Evolutionary conservation across 2,797 vertebrate species (phyloP).

Genomic region (Chloroceryle amazona): DNA sequence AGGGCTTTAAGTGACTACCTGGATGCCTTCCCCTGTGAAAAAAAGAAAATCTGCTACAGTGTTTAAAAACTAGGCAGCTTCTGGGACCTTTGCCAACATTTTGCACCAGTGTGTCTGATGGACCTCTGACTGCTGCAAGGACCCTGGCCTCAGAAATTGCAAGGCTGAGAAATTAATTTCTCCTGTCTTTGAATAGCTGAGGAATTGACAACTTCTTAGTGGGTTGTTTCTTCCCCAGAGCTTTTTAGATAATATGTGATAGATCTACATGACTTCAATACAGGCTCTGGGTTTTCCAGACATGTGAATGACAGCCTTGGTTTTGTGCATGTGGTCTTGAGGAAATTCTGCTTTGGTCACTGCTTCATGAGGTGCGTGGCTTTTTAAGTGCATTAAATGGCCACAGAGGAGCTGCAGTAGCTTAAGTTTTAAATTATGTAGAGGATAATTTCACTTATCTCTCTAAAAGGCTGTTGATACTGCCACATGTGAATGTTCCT

Average conservation of each 20-base stretch:
- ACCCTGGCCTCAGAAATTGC: background rate
- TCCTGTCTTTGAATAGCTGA: background rate
- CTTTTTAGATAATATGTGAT: background rate
- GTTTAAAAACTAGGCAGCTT: background rate
- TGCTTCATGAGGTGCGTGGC: background rate
- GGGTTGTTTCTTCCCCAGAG: background rate
- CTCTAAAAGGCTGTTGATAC: background rate
- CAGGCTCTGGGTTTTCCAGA: background rate
- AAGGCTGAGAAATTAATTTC: background rate
- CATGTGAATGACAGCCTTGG: background rate
- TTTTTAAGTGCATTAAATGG: background rate
- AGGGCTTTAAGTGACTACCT: background rate
- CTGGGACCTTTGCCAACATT: background rate
- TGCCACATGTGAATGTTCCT: background rate
- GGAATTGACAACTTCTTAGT: background rate
- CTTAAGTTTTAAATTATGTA: background rate
- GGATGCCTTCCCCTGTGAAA: background rate
- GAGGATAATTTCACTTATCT: background rate
- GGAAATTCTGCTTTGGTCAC: background rate
- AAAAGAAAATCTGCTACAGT: background rate
- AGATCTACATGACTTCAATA: rapidly evolving
- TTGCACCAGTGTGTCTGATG: background rate
- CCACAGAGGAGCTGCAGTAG: background rate
- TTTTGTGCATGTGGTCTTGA: background rate
- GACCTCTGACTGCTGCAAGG: background rate